Percentiles rank a stretch among this genome's conserved stretches.
Conservation (phyloP, 2,888 invertebrate species). For the Chloroclystis v-ata region DNA sequence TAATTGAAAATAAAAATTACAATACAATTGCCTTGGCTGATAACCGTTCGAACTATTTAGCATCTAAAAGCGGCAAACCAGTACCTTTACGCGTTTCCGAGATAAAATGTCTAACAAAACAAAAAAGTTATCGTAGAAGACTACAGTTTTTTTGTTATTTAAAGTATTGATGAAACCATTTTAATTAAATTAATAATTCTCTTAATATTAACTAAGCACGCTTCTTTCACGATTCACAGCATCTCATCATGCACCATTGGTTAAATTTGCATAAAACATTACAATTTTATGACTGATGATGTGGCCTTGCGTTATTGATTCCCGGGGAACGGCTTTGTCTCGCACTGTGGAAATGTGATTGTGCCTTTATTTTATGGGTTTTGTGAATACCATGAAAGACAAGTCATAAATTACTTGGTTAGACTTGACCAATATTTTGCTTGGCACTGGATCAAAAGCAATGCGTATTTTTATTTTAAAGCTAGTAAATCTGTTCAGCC, state of each 20-base stretch:
- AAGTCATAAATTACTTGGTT: neutral
- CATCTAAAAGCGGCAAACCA: too few species aligned
- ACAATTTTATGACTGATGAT: slow-evolving; percentile 50
- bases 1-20: too few species aligned
- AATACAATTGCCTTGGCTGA: too few species aligned
- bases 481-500: too few species aligned
- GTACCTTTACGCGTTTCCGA: too few species aligned
- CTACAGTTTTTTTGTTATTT: too few species aligned
- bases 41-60: too few species aligned
- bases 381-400: slow-evolving; percentile 15
- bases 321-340: slow-evolving; percentile 56
- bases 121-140: too few species aligned
- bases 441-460: neutral
- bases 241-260: slow-evolving; percentile 24
- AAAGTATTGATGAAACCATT: too few species aligned
- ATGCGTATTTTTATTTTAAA: too few species aligned
- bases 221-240: slow-evolving; percentile 3
- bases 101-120: too few species aligned
- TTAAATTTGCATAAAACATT: slow-evolving; percentile 49
- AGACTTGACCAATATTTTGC: neutral
- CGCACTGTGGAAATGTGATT: slow-evolving; percentile 42
- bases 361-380: slow-evolving; percentile 30
- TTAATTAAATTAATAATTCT: too few species aligned
- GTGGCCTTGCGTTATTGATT: slow-evolving; percentile 62
- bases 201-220: neutral